Evolutionary conservation across 2,888 invertebrate genomes (phyloP).

Genomic region (Philhelius pedissequus): DNA sequence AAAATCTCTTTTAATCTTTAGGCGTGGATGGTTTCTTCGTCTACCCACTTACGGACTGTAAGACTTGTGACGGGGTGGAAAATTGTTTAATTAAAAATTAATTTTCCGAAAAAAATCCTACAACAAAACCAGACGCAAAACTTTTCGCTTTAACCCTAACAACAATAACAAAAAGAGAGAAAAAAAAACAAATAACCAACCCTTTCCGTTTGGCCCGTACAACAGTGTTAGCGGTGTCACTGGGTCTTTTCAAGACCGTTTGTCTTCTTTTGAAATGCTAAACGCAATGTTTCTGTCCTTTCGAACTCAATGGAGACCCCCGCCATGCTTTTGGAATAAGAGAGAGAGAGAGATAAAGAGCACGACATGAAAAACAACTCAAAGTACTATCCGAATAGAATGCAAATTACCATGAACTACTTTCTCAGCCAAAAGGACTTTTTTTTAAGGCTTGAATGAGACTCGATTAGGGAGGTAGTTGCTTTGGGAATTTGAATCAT

Average conservation of each 20-base stretch:
- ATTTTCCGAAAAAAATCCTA: slow-evolving; percentile 46
- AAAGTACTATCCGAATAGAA: slow-evolving; percentile 41
- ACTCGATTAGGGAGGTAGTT: slow-evolving; percentile 15
- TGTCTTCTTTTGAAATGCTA: slow-evolving; percentile 64
- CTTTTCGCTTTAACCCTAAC: not conserved
- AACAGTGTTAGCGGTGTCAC: not conserved
- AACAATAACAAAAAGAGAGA: not conserved
- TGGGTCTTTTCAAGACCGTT: slow-evolving; percentile 30
- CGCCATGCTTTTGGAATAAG: no score
- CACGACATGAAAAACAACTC: not conserved
- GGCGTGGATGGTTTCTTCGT: not conserved
- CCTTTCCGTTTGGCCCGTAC: not conserved
- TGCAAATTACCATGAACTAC: slow-evolving; percentile 55
- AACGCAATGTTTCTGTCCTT: slow-evolving; percentile 60
- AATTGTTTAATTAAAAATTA: slow-evolving; percentile 66
- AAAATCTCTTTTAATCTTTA: slow-evolving; percentile 34
- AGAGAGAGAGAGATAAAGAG: slow-evolving; percentile 12
- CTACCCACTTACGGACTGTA: not conserved
- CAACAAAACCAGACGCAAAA: slow-evolving; percentile 17
- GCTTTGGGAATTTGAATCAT: slow-evolving; percentile 35
- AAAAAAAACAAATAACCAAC: not conserved
- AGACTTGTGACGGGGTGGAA: slow-evolving; percentile 41
- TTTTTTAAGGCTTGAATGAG: not conserved
- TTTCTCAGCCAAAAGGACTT: not conserved
- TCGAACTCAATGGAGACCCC: slow-evolving; percentile 31